Evolutionary conservation across 2,797 vertebrate species (phyloP), one percentile per base, ranked within the genome.

Genomic region (Cuniculus paca): DNA sequence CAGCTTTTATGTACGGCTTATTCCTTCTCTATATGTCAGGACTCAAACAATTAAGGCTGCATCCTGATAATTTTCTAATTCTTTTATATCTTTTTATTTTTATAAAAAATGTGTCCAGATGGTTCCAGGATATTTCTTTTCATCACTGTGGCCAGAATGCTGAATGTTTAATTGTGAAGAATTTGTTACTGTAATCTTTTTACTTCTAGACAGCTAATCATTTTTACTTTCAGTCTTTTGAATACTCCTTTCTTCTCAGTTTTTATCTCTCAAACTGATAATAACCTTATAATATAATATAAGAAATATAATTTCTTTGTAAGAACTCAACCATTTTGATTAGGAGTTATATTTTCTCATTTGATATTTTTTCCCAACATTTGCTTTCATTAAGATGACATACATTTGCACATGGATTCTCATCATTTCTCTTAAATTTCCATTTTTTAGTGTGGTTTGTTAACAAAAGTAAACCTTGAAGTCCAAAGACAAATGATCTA

Each of bases 91-190:
- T 97, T 98, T 98, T 95, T 39, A 63, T 79, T 94, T 13, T 95
- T 96, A 93, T 98, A 98, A 98, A 98, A 98, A 98, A 97, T 96
- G 90, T 97, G 96, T 98, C 97, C 98, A 98, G 98, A 97, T 97
- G 98, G 97, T 97, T 92, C 0, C 39, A 98, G 96, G 98, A 98
- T 98, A 86, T 98, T 98, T 98, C 28, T 98, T 97, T 97, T 98
- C 98, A 87, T 98, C 98, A 97, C 84, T 77, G 82, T 98, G 97
- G 91, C 95, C 97, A 70, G 96, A 98, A 68, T 48, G 92, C 94
- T 97, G 90, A 98, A 92, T 96, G 95, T 95, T 98, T 98, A 97
- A 97, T 88, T 97, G 74, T 98, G 93, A 96, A 98, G 93, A 97
- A 96, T 85, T 96, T 93, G 72, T 77, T 91, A 80, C 52, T 94